phyloP scores from a whole-genome alignment of 2,113 vertebrate species.

The Microcebus ravelobensis region DNA sequence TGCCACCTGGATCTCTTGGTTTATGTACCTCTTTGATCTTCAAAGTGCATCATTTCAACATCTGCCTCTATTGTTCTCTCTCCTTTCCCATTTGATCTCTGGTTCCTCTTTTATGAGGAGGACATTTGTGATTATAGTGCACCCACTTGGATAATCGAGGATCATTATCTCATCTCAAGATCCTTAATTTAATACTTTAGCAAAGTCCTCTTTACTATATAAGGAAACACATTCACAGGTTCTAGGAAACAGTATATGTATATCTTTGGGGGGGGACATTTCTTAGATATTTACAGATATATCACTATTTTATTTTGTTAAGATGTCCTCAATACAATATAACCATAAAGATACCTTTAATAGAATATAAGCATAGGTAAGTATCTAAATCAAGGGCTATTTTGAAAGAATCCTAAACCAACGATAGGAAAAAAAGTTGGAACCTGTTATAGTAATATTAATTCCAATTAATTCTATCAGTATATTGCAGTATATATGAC shows the following conservation, averaged over 20 bases:
- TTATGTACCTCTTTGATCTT: not conserved
- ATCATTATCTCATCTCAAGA: not conserved
- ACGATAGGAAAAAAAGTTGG: not conserved
- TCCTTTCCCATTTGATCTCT: not conserved
- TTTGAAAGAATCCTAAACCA: not conserved
- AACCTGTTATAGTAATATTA: not conserved
- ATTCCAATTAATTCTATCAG: not conserved
- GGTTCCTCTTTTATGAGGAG: not conserved
- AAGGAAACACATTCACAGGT: not conserved
- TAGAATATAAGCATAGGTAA: not conserved
- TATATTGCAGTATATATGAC: not conserved
- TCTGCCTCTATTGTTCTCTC: not conserved
- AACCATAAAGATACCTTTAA: not conserved
- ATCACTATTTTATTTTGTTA: not conserved
- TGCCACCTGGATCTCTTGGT: not conserved
- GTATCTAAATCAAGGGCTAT: not conserved
- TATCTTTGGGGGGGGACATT: not conserved
- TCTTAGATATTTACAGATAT: not conserved
- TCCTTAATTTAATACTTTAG: not conserved
- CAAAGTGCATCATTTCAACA: not conserved
- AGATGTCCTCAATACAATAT: not conserved
- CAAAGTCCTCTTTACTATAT: not conserved
- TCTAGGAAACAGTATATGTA: not conserved
- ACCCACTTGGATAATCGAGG: not conserved
- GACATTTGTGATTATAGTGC: not conserved